Base-by-base conservation (phyloP, 2,113 vertebrate genomes). In the Sula dactylatra region DNA sequence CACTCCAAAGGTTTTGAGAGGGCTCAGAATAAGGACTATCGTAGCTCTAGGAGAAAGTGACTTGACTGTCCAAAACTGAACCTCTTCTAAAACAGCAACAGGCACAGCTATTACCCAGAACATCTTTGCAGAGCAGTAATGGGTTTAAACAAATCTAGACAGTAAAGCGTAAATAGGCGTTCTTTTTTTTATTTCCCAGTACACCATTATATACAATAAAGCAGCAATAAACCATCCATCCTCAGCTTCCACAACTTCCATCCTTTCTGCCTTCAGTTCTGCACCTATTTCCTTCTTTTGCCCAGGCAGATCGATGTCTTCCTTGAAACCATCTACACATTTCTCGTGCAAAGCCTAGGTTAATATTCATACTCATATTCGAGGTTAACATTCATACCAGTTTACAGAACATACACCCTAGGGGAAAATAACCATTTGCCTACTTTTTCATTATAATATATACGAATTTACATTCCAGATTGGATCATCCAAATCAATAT, bases 101-200 rank as follows among this genome's bases (percentile, higher is more conserved):
- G 38, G 7, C 22, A 64, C 10, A 69, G 5, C 5, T 40, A 11
- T 44, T 56, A 27, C 26, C 22, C 36, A 42, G 49, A 6, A 45
- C 25, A 56, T 4, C 16, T 66, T 38, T 67, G 27, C 8, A 64
- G 27, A 44, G 9, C 19, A 84, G 15, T 18, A 42, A 44, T 4
- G 49, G 4, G 9, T 49, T 32, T 77, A 69, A 73, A 77, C 6
- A 62, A 6, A 1, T 32, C n/a, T 4, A 59, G 19, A 58, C 6
- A 86, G 5, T 2, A 62, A 56, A 52, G 7, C 16, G 24, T 21
- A 50, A 52, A 66, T 5, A 54, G 8, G 13, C 27, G 11, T 19
- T 2, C 2, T 29, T 54, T 52, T 15, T 10, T 27, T 18, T 32
- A 13, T 1, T 0, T 7, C 25, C 4, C 10, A 83, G 10, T 8